phyloP scores from a whole-genome alignment of 2,888 invertebrate species.

The Eudasyphora cyanicolor region DNA sequence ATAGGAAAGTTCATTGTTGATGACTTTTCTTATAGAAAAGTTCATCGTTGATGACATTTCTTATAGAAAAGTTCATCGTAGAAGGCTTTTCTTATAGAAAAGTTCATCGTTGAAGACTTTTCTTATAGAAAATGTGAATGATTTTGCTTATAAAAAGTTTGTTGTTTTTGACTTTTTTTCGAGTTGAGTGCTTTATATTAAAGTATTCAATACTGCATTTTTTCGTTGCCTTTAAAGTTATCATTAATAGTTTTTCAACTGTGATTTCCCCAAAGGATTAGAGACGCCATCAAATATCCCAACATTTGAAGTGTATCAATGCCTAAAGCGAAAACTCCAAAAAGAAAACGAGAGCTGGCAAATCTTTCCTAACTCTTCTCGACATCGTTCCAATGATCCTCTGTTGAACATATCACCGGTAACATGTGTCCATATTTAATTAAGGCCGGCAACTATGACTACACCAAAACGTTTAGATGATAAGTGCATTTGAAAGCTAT shows the following conservation, averaged over 20 bases:
- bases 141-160: too few relatives aligned
- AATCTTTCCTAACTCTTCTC: not conserved
- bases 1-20: too few relatives aligned
- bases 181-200: not conserved
- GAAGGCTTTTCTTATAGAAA: too few relatives aligned
- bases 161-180: not conserved
- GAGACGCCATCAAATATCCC: not conserved
- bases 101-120: too few relatives aligned
- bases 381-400: too few relatives aligned
- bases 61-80: too few relatives aligned
- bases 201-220: not conserved
- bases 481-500: conserved; percentile 59
- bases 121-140: too few relatives aligned
- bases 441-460: conserved; percentile 31
- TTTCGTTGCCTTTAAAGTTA: conserved; percentile 13
- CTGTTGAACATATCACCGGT: conserved; percentile 45
- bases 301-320: not conserved
- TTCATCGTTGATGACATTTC: too few relatives aligned
- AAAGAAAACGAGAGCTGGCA: not conserved
- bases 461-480: conserved; percentile 56
- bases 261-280: conserved; percentile 28
- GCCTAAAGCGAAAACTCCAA: not conserved
- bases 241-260: conserved; percentile 32
- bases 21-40: too few relatives aligned
- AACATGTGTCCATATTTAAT: conserved; percentile 65